phyloP scores from a whole-genome alignment of 1,140 invertebrate species.

The Drosophila subobscura region DNA sequence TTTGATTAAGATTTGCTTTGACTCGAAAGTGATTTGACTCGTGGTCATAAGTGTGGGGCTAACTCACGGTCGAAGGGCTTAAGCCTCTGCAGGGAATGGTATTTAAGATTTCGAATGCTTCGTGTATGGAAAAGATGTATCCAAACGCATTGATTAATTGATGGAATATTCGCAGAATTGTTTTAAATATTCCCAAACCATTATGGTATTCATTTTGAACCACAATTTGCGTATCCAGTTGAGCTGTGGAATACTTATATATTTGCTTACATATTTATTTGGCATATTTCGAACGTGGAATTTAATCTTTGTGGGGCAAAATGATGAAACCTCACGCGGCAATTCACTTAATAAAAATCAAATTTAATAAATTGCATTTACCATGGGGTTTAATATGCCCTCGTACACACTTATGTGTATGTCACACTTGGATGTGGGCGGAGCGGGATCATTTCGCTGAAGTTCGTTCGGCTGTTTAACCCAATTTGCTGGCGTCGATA shows the following conservation, averaged over 20 bases:
- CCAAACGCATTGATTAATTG: too few relatives aligned
- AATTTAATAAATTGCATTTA: slow-evolving; percentile 74
- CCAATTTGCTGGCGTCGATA: slow-evolving; percentile 59
- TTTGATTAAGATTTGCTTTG: slow-evolving; percentile 57
- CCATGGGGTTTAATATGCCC: slow-evolving; percentile 44
- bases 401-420: too few relatives aligned
- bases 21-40: slow-evolving; percentile 34
- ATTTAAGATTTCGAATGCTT: neutral
- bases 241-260: too few relatives aligned
- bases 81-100: neutral
- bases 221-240: too few relatives aligned
- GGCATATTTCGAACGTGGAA: slow-evolving; percentile 8
- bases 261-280: neutral
- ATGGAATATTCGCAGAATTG: too few relatives aligned
- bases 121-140: too few relatives aligned
- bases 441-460: slow-evolving; percentile 44
- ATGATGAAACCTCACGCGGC: slow-evolving; percentile 25
- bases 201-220: neutral
- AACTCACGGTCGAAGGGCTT: neutral
- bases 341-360: slow-evolving; percentile 73
- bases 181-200: neutral
- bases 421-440: slow-evolving; percentile 12
- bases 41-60: neutral
- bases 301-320: slow-evolving; percentile 40
- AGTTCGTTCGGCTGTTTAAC: slow-evolving; percentile 59